Base-by-base conservation (phyloP, 2,888 invertebrate species). In the Empis livida region DNA sequence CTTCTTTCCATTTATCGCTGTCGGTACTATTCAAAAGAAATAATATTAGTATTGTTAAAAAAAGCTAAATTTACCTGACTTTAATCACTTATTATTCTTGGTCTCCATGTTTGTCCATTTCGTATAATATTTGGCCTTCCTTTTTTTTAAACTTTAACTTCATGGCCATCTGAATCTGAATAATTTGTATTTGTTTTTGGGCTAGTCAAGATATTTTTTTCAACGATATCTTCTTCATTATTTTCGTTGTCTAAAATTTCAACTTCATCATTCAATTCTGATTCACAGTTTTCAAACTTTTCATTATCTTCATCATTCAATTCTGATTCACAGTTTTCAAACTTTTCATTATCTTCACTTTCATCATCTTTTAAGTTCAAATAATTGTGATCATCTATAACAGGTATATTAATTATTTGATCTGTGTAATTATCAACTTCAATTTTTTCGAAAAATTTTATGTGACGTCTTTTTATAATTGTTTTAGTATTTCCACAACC, bases 401-500 rank as follows among this genome's bases (percentile, higher is more conserved):
- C n/a, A n/a, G n/a, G n/a, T n/a, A n/a, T n/a, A n/a, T n/a, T n/a
- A n/a, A n/a, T n/a, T n/a, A n/a, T n/a, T n/a, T n/a, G n/a, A n/a
- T n/a, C n/a, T n/a, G n/a, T n/a, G 13, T 45, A 45, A 20, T 45
- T 41, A n/a, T 32, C 17, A 17, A 2, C 1, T 14, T 45, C 20
- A n/a, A 45, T 16, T 32, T 41, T 32, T 41, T 32, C 41, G 17
- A 20, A 32, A 32, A 45, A 41, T 45, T 9, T 45, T n/a, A 41
- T 41, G 13, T 41, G 20, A 17, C 45, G n/a, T 9, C 32, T 17
- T 45, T 32, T 45, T 5, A 41, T 27, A 23, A 41, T 46, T 14
- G n/a, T n/a, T n/a, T n/a, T n/a, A n/a, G n/a, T n/a, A n/a, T n/a
- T n/a, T n/a, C 46, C 42, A 46, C 3, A 46, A 14, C 5, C 35